Conservation (phyloP, 2,113 vertebrate genomes). For the Oryzias javanicus region DNA sequence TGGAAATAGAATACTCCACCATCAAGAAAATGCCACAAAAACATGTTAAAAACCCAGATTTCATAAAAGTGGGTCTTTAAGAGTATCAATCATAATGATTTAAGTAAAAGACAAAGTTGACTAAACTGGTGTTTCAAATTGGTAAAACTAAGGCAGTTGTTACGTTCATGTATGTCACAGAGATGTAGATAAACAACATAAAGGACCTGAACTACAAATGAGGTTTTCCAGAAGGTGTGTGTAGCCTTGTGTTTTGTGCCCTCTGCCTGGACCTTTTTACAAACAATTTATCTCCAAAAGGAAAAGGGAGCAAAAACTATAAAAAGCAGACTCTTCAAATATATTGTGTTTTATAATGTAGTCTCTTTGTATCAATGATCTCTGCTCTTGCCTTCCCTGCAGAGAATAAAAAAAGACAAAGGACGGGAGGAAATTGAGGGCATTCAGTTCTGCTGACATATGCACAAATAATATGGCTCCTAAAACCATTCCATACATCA, state of each 20-base stretch:
- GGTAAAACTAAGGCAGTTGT: background rate
- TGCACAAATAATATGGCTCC: conserved; percentile 43
- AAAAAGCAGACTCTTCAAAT: background rate
- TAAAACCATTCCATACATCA: conserved; percentile 49
- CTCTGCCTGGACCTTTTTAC: background rate
- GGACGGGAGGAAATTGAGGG: conserved; percentile 29
- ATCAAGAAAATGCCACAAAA: no score
- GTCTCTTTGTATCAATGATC: conserved; percentile 2
- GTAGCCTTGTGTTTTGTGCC: background rate
- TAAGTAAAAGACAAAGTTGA: no score
- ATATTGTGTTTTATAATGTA: background rate
- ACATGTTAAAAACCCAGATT: no score
- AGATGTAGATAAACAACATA: background rate
- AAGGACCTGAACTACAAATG: background rate
- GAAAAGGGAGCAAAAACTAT: background rate
- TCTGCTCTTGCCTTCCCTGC: conserved; percentile 8
- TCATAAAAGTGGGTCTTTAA: background rate
- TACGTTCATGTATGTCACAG: background rate
- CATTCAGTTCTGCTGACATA: conserved; percentile 51
- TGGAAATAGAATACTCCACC: no score
- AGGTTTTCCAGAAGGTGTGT: background rate
- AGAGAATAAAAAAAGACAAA: conserved; percentile 19
- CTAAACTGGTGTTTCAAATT: background rate
- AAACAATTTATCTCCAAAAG: background rate
- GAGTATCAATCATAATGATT: background rate